Conservation (phyloP, 1,140 invertebrate species). For the Orchesella cincta region DNA sequence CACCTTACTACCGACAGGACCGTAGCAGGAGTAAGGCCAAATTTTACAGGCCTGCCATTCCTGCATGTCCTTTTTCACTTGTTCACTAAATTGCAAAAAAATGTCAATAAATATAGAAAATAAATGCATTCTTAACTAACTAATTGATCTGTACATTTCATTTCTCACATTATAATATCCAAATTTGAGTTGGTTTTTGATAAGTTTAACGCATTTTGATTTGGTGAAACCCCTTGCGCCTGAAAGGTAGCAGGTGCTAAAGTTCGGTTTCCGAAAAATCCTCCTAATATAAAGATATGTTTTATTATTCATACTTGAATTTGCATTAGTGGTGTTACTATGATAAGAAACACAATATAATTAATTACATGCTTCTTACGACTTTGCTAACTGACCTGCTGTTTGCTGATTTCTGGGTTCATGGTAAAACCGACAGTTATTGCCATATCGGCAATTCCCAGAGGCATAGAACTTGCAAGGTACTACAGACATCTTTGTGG, state of each 20-base stretch:
- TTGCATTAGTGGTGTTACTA: too few relatives aligned
- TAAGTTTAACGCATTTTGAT: conserved; percentile 1
- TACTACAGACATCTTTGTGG: background rate
- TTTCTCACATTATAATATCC: conserved; percentile 13
- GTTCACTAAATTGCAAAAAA: conserved; percentile 29
- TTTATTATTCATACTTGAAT: too few relatives aligned
- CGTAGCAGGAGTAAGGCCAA: conserved; percentile 27
- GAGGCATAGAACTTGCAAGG: conserved; percentile 38
- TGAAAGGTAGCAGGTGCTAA: background rate
- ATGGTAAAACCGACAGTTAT: conserved; percentile 43
- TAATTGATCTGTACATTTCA: background rate
- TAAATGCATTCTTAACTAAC: background rate
- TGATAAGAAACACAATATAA: too few relatives aligned
- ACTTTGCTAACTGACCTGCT: background rate
- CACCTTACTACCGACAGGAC: conserved; percentile 31
- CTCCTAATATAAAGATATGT: too few relatives aligned
- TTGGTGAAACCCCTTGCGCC: background rate
- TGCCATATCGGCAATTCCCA: conserved; percentile 37
- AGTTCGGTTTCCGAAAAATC: background rate
- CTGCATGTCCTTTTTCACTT: conserved; percentile 37
- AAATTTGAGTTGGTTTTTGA: background rate
- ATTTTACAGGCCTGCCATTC: conserved; percentile 35
- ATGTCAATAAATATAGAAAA: conserved; percentile 9
- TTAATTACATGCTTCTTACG: too few relatives aligned
- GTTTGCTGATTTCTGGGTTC: background rate